A percentile compares a stretch with the other conserved stretches of the same genome.
Conservation (phyloP, 2,113 vertebrate genomes). For the Speoplatyrhinus poulsoni region DNA sequence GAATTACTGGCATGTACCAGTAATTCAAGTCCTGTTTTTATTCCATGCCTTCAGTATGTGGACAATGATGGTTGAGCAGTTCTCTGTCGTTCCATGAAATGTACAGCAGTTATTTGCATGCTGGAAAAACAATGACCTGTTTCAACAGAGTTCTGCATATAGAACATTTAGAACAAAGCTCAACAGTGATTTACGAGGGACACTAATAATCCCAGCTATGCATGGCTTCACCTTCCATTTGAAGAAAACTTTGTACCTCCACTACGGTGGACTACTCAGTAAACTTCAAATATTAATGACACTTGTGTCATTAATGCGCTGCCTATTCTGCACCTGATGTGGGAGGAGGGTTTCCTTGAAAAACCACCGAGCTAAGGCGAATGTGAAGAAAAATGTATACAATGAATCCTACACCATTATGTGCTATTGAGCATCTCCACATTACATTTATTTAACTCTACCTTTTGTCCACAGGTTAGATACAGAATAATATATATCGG, state of each 20-base stretch:
- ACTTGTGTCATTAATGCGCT: slow-evolving; percentile 62
- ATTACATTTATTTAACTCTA: slow-evolving; percentile 18
- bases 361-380: neutral
- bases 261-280: slow-evolving; percentile 62
- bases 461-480: slow-evolving; percentile 43
- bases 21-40: slow-evolving; percentile 26
- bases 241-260: slow-evolving; percentile 70
- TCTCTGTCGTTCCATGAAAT: slow-evolving; percentile 11
- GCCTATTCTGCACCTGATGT: slow-evolving; percentile 35
- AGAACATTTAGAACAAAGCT: slow-evolving; percentile 12
- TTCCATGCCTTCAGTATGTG: slow-evolving; percentile 3
- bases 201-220: slow-evolving; percentile 34
- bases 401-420: neutral
- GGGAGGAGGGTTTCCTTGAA: neutral
- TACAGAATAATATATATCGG: slow-evolving; percentile 5
- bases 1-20: slow-evolving; percentile 28
- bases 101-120: slow-evolving; percentile 35
- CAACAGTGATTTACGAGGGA: neutral
- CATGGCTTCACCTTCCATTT: slow-evolving; percentile 64
- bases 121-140: neutral
- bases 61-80: neutral
- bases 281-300: slow-evolving; percentile 71
- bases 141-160: neutral
- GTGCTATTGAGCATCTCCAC: neutral
- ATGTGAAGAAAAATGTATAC: neutral